A percentile compares a stretch with the other conserved stretches of the same genome.
Evolutionary conservation across 1,140 invertebrate species (phyloP).

Genomic region (Akabosia matsudoensis): DNA sequence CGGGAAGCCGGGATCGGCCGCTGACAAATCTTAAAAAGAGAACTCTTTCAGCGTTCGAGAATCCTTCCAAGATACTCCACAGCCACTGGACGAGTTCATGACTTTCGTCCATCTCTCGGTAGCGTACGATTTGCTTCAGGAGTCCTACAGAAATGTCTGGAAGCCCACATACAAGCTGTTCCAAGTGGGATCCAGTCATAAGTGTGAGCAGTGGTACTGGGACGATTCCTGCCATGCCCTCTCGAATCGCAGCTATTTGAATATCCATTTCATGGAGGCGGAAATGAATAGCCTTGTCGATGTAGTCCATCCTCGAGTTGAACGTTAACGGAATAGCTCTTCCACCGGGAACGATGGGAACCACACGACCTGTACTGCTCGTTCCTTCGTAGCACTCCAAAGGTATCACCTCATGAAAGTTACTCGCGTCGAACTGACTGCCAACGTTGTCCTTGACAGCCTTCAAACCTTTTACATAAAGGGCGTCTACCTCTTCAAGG

Average conservation of each 20-base stretch:
- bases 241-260: slow-evolving; percentile 60
- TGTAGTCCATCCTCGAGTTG: slow-evolving; percentile 62
- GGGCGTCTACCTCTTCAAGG: slow-evolving; percentile 62
- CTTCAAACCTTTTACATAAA: slow-evolving; percentile 43
- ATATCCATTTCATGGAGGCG: slow-evolving; percentile 64
- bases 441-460: slow-evolving; percentile 41
- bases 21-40: slow-evolving; percentile 65
- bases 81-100: slow-evolving; percentile 63
- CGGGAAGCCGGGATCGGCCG: slow-evolving; percentile 63
- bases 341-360: slow-evolving; percentile 61
- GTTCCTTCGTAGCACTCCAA: slow-evolving; percentile 65
- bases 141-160: slow-evolving; percentile 62
- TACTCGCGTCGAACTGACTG: slow-evolving; percentile 53
- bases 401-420: slow-evolving; percentile 66
- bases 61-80: slow-evolving; percentile 63
- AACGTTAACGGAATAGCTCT: slow-evolving; percentile 61
- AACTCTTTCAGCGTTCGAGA: slow-evolving; percentile 64
- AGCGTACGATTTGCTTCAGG: slow-evolving; percentile 64
- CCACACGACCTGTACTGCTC: slow-evolving; percentile 60
- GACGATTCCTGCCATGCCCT: slow-evolving; percentile 66
- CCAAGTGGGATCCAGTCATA: slow-evolving; percentile 60
- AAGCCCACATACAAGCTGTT: slow-evolving; percentile 65
- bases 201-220: slow-evolving; percentile 64
- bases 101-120: slow-evolving; percentile 64
- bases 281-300: slow-evolving; percentile 61